Evolutionary conservation across 2,113 vertebrate genomes (phyloP).

Genomic region (Anseranas semipalmata): DNA sequence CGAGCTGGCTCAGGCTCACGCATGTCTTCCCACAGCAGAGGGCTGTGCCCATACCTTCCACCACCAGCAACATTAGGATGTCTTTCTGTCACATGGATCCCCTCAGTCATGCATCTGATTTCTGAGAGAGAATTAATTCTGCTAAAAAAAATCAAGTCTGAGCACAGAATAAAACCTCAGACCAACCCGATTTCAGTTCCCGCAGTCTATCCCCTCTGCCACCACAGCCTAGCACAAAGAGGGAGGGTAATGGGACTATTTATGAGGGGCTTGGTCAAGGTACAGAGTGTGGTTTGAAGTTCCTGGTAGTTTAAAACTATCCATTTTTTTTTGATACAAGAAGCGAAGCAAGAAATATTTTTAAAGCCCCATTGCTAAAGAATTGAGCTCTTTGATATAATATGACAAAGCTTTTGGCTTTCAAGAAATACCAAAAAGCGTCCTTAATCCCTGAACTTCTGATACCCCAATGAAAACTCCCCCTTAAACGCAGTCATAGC

Average conservation of each 20-base stretch:
- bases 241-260: too few relatives aligned
- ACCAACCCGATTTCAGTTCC: background rate
- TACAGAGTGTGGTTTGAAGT: background rate
- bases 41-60: background rate
- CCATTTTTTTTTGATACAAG: background rate
- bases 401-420: slow-evolving; percentile 29
- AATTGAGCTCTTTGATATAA: background rate
- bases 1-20: background rate
- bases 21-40: background rate
- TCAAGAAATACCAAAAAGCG: background rate
- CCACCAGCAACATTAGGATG: rapidly evolving
- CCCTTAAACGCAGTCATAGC: background rate
- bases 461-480: slow-evolving; percentile 40
- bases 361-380: slow-evolving; percentile 18
- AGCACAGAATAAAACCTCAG: background rate
- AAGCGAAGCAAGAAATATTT: background rate
- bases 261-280: background rate
- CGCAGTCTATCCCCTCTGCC: background rate
- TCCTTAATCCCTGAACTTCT: slow-evolving; percentile 56
- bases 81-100: rapidly evolving
- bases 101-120: background rate
- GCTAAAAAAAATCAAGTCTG: background rate
- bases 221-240: background rate
- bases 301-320: background rate
- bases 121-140: background rate